phyloP scores from a whole-genome alignment of 1,140 invertebrate genomes.

The Megalonaias nervosa region DNA sequence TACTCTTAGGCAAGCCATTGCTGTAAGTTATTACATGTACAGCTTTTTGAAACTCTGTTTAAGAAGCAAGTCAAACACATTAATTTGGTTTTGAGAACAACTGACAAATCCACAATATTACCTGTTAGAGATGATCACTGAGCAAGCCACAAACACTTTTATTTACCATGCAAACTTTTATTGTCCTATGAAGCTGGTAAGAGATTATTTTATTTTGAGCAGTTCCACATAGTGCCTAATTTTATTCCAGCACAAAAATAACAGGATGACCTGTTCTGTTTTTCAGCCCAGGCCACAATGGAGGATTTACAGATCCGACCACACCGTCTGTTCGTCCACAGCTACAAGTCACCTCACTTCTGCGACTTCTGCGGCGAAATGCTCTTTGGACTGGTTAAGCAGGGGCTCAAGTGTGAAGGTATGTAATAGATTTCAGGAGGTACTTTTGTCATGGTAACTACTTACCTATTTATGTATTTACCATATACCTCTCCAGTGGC shows the following conservation, averaged over 20 bases:
- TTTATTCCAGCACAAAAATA: background rate
- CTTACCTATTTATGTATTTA: too few species aligned
- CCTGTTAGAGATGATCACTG: too few species aligned
- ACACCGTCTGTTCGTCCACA: slow-evolving; percentile 94
- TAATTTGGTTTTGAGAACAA: too few species aligned
- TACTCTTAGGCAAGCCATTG: too few species aligned
- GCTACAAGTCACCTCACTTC: slow-evolving; percentile 98
- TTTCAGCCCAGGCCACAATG: slow-evolving; percentile 80
- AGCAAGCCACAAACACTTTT: too few species aligned
- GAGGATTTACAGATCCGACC: slow-evolving; percentile 86
- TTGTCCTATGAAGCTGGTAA: background rate
- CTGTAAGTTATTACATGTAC: too few species aligned
- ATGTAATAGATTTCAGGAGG: slow-evolving; percentile 12
- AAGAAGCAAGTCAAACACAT: too few species aligned
- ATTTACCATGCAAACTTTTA: background rate
- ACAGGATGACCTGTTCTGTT: slow-evolving; percentile 26
- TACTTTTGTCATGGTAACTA: too few species aligned
- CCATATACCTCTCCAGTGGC: too few species aligned
- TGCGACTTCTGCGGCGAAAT: slow-evolving; percentile 99
- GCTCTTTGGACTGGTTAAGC: slow-evolving; percentile 97
- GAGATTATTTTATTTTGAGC: background rate
- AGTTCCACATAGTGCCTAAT: background rate
- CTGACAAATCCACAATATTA: too few species aligned
- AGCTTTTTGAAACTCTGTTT: too few species aligned
- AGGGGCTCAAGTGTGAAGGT: slow-evolving; percentile 99